phyloP scores from a whole-genome alignment of 2,797 vertebrate genomes.

The Brachyalestes nurse region DNA sequence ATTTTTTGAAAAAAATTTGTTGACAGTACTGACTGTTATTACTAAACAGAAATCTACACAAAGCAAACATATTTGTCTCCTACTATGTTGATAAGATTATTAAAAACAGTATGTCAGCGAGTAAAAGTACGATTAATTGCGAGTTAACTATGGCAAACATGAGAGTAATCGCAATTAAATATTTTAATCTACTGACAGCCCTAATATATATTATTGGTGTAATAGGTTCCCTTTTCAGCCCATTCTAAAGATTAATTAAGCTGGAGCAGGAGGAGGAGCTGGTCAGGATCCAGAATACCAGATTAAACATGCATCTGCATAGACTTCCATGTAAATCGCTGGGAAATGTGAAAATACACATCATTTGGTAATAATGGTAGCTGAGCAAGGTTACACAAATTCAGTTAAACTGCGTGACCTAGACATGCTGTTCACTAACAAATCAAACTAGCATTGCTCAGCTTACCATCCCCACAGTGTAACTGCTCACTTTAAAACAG shows the following conservation, averaged over 20 bases:
- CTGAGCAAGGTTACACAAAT: background rate
- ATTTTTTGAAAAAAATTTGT: too few species aligned
- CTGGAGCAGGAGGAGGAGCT: background rate
- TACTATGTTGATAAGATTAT: too few species aligned
- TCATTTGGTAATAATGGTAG: background rate
- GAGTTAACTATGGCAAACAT: too few species aligned
- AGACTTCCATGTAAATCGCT: too few species aligned
- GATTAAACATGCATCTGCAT: constrained; percentile 1
- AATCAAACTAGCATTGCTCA: background rate
- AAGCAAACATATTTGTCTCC: too few species aligned
- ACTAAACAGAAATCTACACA: too few species aligned
- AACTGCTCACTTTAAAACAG: background rate
- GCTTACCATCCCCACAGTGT: background rate
- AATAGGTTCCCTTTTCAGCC: background rate
- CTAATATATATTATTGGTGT: too few species aligned
- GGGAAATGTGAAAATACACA: background rate
- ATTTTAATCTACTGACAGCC: too few species aligned
- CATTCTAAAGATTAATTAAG: constrained; percentile 1
- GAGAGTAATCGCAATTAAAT: too few species aligned
- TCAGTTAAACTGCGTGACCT: background rate
- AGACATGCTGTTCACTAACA: background rate
- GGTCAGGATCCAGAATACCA: background rate
- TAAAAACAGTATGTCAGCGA: too few species aligned
- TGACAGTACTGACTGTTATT: too few species aligned
- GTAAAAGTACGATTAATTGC: too few species aligned